phyloP scores from a whole-genome alignment of 2,888 invertebrate genomes.

The Stomorhina lunata region DNA sequence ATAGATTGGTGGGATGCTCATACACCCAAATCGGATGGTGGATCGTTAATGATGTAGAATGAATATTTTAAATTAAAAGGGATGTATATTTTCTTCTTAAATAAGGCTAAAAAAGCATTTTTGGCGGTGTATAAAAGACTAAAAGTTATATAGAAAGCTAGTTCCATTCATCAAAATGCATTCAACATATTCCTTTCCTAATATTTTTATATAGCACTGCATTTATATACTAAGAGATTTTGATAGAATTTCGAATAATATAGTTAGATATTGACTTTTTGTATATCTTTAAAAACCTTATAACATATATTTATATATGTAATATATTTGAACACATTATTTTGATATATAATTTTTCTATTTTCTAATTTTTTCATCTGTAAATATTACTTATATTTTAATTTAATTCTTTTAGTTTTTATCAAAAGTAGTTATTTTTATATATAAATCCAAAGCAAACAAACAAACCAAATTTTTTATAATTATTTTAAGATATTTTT shows the following conservation, averaged over 20 bases:
- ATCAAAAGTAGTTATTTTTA: no score
- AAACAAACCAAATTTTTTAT: constrained; percentile 56
- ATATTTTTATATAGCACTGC: no score
- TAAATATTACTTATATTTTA: constrained; percentile 27
- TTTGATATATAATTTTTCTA: no score
- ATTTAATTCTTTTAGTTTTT: constrained; percentile 33
- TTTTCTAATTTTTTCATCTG: constrained; percentile 34
- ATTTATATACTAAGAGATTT: no score
- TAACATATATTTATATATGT: no score
- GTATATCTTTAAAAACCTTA: neutral
- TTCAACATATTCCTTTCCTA: no score
- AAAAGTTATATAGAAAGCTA: no score
- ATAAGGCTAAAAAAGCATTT: no score
- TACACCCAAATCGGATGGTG: constrained; percentile 77
- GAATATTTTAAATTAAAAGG: neutral
- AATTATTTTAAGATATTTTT: constrained; percentile 25
- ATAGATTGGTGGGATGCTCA: constrained; percentile 82
- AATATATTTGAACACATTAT: no score
- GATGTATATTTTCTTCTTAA: no score
- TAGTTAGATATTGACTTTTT: neutral
- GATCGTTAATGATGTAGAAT: constrained; percentile 67
- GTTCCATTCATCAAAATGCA: no score
- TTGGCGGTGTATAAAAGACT: no score
- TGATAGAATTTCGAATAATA: neutral
- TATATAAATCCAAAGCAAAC: constrained; percentile 56